Conservation (phyloP, 2,888 invertebrate species). For the Parnassius apollo region DNA sequence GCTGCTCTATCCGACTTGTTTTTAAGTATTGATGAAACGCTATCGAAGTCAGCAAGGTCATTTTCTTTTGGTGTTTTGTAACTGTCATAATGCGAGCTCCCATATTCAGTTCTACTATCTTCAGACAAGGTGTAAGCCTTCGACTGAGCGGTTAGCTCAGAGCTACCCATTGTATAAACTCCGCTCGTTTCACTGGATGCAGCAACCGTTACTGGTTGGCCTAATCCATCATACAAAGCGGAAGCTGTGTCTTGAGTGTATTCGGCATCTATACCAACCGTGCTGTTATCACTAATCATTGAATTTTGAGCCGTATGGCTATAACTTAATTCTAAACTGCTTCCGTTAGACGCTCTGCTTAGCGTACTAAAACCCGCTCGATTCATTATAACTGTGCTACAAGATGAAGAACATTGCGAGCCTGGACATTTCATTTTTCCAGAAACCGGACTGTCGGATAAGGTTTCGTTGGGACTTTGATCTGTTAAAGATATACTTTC, state of each 20-base stretch:
- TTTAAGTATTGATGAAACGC: constrained; percentile 74
- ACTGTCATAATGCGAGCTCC: constrained; percentile 80
- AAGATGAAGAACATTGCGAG: constrained; percentile 92
- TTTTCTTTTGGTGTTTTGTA: constrained; percentile 79
- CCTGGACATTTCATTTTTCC: constrained; percentile 84
- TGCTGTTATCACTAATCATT: constrained; percentile 86
- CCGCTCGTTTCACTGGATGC: constrained; percentile 92
- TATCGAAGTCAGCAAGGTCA: constrained; percentile 74
- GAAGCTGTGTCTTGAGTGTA: constrained; percentile 81
- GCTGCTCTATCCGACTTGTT: constrained; percentile 73
- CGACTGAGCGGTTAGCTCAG: constrained; percentile 81
- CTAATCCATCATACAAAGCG: constrained; percentile 78
- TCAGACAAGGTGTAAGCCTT: constrained; percentile 79
- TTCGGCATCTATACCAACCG: constrained; percentile 84
- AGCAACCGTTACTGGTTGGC: constrained; percentile 79
- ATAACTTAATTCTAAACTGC: constrained; percentile 91
- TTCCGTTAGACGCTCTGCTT: constrained; percentile 87
- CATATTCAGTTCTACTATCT: constrained; percentile 67
- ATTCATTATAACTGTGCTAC: constrained; percentile 91
- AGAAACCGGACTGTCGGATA: constrained; percentile 80
- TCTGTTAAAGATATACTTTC: constrained; percentile 64
- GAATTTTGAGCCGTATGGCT: constrained; percentile 94
- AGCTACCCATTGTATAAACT: constrained; percentile 90
- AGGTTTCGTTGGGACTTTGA: constrained; percentile 69
- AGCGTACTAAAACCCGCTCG: constrained; percentile 73